A percentile compares a stretch with the other conserved stretches of the same genome.
Conservation (phyloP, 23 tunicate genomes). For the Clavelina lepadiformis region DNA sequence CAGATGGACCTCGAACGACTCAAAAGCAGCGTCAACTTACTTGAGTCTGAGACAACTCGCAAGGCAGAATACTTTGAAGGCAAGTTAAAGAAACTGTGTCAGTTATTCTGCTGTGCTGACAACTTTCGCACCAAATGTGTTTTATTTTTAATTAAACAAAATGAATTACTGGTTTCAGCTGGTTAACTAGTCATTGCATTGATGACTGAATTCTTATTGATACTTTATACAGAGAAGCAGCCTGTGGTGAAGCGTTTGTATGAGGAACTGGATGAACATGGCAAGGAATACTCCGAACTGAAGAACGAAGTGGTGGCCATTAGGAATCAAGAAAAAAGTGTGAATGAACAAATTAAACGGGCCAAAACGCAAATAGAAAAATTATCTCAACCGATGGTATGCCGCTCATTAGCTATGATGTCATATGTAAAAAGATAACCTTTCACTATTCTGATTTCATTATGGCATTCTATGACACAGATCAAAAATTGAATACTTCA, state of each 20-base stretch:
- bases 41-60: slow-evolving; percentile 27
- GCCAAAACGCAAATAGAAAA: slow-evolving; percentile 35
- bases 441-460: too few species aligned
- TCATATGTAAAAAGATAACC: background rate
- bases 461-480: background rate
- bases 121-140: too few species aligned
- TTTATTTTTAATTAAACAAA: too few species aligned
- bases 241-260: slow-evolving; percentile 30
- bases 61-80: slow-evolving; percentile 33
- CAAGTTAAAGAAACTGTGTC: too few species aligned
- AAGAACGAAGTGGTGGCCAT: slow-evolving; percentile 61
- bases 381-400: slow-evolving; percentile 43
- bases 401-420: background rate
- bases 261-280: slow-evolving; percentile 16
- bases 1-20: slow-evolving; percentile 55
- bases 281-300: slow-evolving; percentile 29
- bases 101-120: too few species aligned
- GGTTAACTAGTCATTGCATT: background rate
- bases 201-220: background rate
- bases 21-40: slow-evolving; percentile 38
- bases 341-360: slow-evolving; percentile 51
- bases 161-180: background rate
- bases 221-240: slow-evolving; percentile 27
- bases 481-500: background rate
- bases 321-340: slow-evolving; percentile 60